Evolutionary conservation across 2,888 invertebrate genomes (phyloP).

Genomic region (Aleiodes alternator): DNA sequence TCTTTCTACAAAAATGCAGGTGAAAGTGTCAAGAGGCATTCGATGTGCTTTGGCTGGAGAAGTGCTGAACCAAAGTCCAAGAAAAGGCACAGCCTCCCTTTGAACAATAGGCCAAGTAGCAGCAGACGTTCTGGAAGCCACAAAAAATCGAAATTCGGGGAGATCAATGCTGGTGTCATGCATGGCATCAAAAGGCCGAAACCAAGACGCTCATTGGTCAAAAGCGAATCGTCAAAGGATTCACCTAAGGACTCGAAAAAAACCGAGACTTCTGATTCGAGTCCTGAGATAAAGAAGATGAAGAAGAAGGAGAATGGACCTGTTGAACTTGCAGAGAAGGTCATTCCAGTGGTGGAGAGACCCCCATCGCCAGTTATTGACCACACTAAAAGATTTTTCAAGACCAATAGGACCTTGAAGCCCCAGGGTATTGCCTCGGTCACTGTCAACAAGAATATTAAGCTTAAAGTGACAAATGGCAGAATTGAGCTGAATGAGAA

Average conservation of each 20-base stretch:
- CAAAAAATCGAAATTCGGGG: conserved; percentile 75
- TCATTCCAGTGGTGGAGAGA: neutral
- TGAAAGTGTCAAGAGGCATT: conserved; percentile 38
- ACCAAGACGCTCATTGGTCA: conserved; percentile 65
- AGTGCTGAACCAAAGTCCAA: conserved; percentile 30
- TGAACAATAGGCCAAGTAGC: conserved; percentile 20
- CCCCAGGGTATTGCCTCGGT: conserved; percentile 63
- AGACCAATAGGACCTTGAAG: conserved; percentile 68
- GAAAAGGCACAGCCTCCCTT: conserved; percentile 54
- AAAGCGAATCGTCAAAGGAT: conserved; percentile 42
- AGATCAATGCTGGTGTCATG: conserved; percentile 82
- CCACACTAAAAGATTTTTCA: conserved; percentile 75
- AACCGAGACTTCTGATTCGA: neutral
- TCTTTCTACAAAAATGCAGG: conserved; percentile 63
- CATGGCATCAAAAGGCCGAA: conserved; percentile 82
- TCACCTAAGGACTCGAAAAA: neutral
- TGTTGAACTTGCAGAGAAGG: neutral
- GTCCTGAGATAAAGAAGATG: neutral
- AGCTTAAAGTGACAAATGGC: conserved; percentile 70
- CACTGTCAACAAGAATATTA: conserved; percentile 73
- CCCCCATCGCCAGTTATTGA: conserved; percentile 57
- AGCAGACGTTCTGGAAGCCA: conserved; percentile 56
- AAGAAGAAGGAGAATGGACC: neutral
- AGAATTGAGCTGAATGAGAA: conserved; percentile 63
- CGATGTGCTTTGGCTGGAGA: conserved; percentile 46